phyloP scores from a whole-genome alignment of 1,140 invertebrate genomes.

The Aphaenogaster ashmeadi region DNA sequence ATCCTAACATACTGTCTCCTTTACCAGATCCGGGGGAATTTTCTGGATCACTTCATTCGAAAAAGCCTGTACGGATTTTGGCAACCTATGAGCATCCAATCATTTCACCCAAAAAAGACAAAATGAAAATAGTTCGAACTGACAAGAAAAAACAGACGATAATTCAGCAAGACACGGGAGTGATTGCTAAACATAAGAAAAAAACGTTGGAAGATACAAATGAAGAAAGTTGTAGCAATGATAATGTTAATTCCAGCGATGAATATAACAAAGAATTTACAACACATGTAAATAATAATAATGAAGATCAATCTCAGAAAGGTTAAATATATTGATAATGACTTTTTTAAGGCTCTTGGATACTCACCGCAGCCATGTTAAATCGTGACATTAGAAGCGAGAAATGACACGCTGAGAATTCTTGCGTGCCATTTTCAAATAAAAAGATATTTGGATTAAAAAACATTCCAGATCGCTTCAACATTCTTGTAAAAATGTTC shows the following conservation, averaged over 20 bases:
- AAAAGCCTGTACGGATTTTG: constrained; percentile 31
- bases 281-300: constrained; percentile 17
- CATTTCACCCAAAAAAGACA: background rate
- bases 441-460: no score
- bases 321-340: constrained; percentile 27
- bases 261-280: constrained; percentile 21
- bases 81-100: constrained; percentile 8
- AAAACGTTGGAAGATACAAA: constrained; percentile 15
- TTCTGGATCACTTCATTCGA: constrained; percentile 4
- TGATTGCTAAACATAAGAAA: constrained; percentile 7
- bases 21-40: constrained; percentile 33
- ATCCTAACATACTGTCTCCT: background rate
- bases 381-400: no score
- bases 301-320: constrained; percentile 18
- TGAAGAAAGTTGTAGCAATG: background rate
- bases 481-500: no score
- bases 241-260: constrained; percentile 8
- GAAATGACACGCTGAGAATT: no score
- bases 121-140: background rate
- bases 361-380: no score
- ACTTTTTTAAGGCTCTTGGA: constrained; percentile 9
- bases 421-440: no score
- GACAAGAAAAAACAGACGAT: background rate
- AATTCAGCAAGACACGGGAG: background rate
- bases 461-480: no score